Evolutionary conservation across 2,797 vertebrate species (phyloP), one percentile per base, ranked within the genome.

Genomic region (Sphenopsis melanotis): DNA sequence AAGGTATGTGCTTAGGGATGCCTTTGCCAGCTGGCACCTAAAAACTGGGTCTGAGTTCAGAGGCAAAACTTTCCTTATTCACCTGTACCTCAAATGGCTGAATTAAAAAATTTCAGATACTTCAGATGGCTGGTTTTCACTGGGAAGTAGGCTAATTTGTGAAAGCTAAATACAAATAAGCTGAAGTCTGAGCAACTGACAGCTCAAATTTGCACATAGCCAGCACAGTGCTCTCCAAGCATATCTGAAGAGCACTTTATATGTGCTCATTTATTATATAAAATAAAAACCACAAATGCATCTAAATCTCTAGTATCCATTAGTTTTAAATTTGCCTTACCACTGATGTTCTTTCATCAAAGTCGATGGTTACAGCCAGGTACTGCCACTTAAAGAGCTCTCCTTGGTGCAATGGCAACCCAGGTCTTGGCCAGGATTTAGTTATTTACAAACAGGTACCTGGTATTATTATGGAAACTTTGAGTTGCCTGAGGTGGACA

Each of bases 151-250:
- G 27, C 17, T 83, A 69, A 84, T 90, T 79, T 93, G 50, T 63
- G 22, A 90, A 95, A 91, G 52, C 14, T 59, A 78, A 89, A 89
- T 63, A 93, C 39, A 72, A 95, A 76, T 61, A 93, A 91, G 18
- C 34, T 79, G 32, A 79, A 81, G 34, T 29, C 69, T 55, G 39
- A 93, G 65, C 64, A 89, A 71, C 34, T 59, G 30, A 84, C 53
- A 83, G 47, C 65, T 89, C 34, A 80, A 39, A 89, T 91, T 78
- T 95, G 72, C 79, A 89, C 27, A 36, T 2, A 59, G 76, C 50
- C 19, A 95, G 64, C 39, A 49, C 46, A 76, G 50, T 27, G 69
- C 82, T 93, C 91, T 92, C 83, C 59, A 76, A 81, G 32, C 27
- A 14, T 49, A 75, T 11, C 37, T 52, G 55, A 92, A 93, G 56